These are phyloP conservation scores for Pungitius pungitius DNA, from an alignment of 2,113 vertebrate species.

Conservation along the genomic window DNA sequence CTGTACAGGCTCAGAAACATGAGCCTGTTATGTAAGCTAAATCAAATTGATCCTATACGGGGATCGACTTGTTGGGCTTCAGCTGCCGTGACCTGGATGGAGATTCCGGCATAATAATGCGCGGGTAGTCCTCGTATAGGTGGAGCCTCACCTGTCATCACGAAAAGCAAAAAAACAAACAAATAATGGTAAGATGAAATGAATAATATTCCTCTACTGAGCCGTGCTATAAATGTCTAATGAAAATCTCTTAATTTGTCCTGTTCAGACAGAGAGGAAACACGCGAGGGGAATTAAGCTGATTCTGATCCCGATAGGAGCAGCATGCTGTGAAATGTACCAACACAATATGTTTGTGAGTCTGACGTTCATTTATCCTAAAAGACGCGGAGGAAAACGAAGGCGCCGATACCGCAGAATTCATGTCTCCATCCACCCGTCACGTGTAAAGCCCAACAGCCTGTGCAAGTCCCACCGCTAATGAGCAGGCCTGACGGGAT, in stretches of 20 bases:
- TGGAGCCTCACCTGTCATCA: too few species aligned
- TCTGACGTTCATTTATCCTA: not conserved
- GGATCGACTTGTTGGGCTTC: slow-evolving; percentile 52
- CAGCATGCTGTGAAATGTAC: too few species aligned
- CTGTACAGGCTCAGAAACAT: slow-evolving; percentile 62
- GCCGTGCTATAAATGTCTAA: too few species aligned
- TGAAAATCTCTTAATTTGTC: too few species aligned
- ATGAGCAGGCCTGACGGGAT: slow-evolving; percentile 17
- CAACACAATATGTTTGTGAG: too few species aligned
- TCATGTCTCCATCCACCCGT: not conserved
- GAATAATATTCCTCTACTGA: too few species aligned
- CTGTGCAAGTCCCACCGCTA: slow-evolving; percentile 5
- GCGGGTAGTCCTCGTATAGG: slow-evolving; percentile 15
- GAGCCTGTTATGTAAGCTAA: slow-evolving; percentile 61
- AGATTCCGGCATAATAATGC: slow-evolving; percentile 42
- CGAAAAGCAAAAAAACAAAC: too few species aligned
- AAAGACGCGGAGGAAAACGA: not conserved
- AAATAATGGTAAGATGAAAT: too few species aligned
- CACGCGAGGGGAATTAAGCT: too few species aligned
- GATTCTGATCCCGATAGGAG: too few species aligned
- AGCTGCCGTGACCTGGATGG: slow-evolving; percentile 46
- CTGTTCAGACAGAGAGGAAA: too few species aligned
- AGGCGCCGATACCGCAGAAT: not conserved
- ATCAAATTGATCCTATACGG: slow-evolving; percentile 60
- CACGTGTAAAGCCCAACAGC: not conserved